Conservation (phyloP, 2,113 vertebrate genomes). For the Thomomys bottae region DNA sequence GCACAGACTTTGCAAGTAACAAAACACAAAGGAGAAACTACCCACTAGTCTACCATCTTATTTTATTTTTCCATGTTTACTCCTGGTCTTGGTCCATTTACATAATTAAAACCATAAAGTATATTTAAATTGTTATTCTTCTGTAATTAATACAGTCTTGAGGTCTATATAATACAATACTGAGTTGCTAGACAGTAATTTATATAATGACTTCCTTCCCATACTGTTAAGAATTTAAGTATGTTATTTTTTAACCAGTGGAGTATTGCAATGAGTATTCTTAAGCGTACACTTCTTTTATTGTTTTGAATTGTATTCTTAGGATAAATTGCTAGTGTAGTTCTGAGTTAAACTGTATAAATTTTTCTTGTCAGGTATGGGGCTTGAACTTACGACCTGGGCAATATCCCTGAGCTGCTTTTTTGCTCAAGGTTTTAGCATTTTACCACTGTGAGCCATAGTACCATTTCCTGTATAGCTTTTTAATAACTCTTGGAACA, state of each 20-base stretch:
- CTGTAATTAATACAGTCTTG: constrained; percentile 22
- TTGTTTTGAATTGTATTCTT: constrained; percentile 54
- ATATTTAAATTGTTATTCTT: constrained; percentile 46
- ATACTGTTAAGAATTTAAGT: constrained; percentile 18
- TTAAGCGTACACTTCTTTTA: constrained; percentile 29
- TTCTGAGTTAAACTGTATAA: constrained; percentile 50
- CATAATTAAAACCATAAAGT: constrained; percentile 31
- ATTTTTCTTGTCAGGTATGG: neutral
- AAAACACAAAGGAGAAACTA: constrained; percentile 20
- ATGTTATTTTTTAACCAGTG: constrained; percentile 50
- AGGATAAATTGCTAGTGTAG: constrained; percentile 33
- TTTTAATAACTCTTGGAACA: constrained; percentile 35
- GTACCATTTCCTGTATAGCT: too few species aligned
- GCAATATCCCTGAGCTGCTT: too few species aligned
- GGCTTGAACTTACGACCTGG: too few species aligned
- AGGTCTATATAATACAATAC: neutral
- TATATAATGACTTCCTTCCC: neutral
- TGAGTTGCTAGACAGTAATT: constrained; percentile 1
- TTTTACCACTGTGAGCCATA: too few species aligned
- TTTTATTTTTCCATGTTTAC: constrained; percentile 27
- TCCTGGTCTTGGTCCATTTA: neutral
- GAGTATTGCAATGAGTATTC: constrained; percentile 37
- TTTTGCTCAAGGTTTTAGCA: too few species aligned
- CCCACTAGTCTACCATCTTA: neutral
- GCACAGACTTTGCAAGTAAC: neutral